phyloP scores from a whole-genome alignment of 2,888 invertebrate species.

The Xanthia togata region DNA sequence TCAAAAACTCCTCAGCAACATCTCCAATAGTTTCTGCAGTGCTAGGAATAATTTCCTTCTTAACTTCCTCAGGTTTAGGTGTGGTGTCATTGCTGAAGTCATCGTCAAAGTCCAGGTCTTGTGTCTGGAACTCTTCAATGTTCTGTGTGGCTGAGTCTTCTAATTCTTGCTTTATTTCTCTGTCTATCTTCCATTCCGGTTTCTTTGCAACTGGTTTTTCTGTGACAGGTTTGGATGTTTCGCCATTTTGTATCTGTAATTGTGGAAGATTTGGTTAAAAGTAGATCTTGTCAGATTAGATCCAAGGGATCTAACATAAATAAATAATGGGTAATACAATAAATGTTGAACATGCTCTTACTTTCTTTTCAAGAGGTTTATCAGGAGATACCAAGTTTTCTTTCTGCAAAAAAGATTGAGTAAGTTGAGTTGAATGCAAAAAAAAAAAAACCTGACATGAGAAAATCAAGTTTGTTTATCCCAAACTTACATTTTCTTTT shows the following conservation, averaged over 20 bases:
- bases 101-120: conserved; percentile 86
- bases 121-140: conserved; percentile 87
- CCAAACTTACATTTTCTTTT: conserved; percentile 58
- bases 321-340: not conserved
- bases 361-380: conserved; percentile 42
- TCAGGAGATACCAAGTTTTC: conserved; percentile 56
- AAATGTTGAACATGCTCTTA: conserved; percentile 46
- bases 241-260: conserved; percentile 67
- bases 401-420: conserved; percentile 55
- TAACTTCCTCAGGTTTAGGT: conserved; percentile 65
- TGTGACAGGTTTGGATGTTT: conserved; percentile 54
- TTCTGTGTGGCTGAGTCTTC: conserved; percentile 85
- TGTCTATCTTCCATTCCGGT: conserved; percentile 85
- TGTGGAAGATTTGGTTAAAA: not conserved
- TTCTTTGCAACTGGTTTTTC: conserved; percentile 72
- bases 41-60: conserved; percentile 72
- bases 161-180: conserved; percentile 84
- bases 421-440: not conserved
- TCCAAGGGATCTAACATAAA: too few species aligned
- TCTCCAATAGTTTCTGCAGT: conserved; percentile 80
- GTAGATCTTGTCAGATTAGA: not conserved
- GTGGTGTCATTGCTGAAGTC: conserved; percentile 84
- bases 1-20: conserved; percentile 85
- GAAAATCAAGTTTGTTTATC: not conserved
- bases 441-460: not conserved